Evolutionary conservation across 2,888 invertebrate species (phyloP), one percentile per base, ranked within the genome.

Genomic region (Nebria brevicollis): DNA sequence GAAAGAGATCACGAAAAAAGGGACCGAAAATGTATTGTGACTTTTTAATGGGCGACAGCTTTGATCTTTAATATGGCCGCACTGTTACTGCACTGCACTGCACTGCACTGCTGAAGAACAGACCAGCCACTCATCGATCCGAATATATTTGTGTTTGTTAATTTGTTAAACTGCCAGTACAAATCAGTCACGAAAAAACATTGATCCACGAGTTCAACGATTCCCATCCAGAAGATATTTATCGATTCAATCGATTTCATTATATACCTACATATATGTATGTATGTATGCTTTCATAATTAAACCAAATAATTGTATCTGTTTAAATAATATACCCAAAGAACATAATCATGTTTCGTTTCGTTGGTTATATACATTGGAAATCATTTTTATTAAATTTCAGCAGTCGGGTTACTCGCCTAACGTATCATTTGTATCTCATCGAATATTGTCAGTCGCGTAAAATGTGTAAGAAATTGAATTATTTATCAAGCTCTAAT

Each of bases 101-200:
- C 20, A 25, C 13, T 25, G 66, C 1, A 15, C 15, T 10, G 66
- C 7, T 11, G 66, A 66, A 13, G 66, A 25, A 34, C 13, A 66
- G 66, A 70, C 20, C 25, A 70, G 15, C 26, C 25, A 34, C 26
- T 70, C 25, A 25, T 34, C 20, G 70, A 75, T 68, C 75, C 75
- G 80, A 75, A 80, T 80, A 80, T 72, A 80, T 80, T 80, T 80
- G 80, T 80, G 80, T 75, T 80, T 80, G 80, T 75, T 80, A 80
- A 80, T 80, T 80, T 80, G 80, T 80, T 80, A 74, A 68, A 66
- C 66, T 70, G 72, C 75, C 70, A 72, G 11, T 54, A 43, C 80
- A 75, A 80, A 80, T 80, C 80, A 70, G 34, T 25, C 41, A 11
- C 11, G 64, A 20, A 75, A 80, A 80, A 80, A 70, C 77, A 54